Evolutionary conservation across 2,797 vertebrate genomes (phyloP).

Genomic region (Spheniscus humboldti): DNA sequence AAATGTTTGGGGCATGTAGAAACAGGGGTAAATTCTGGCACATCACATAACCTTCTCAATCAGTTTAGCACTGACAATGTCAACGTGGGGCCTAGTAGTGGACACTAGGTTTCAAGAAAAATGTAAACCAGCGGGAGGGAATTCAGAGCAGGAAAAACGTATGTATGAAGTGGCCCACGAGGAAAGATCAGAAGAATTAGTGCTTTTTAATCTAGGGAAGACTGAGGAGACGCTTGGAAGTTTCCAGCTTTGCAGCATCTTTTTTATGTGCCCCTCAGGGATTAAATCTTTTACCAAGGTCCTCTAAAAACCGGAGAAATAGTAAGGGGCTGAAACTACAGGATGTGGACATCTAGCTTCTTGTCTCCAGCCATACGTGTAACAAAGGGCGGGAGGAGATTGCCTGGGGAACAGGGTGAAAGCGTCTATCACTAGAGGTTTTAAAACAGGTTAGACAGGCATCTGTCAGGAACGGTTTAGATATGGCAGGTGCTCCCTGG

Average conservation of each 20-base stretch:
- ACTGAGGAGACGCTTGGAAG: background rate
- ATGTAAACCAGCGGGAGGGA: background rate
- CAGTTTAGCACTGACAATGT: background rate
- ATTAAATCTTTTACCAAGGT: background rate
- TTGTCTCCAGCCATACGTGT: background rate
- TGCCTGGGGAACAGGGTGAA: background rate
- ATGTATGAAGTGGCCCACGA: background rate
- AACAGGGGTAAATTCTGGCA: background rate
- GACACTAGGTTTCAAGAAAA: background rate
- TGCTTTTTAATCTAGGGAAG: background rate
- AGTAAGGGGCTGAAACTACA: background rate
- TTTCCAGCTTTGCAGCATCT: background rate
- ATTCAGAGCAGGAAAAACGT: background rate
- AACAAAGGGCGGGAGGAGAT: background rate
- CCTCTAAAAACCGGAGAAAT: background rate
- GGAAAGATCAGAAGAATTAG: background rate
- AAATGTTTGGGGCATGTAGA: background rate
- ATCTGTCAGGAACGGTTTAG: background rate
- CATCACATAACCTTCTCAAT: background rate
- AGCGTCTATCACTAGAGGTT: background rate
- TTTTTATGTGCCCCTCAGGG: background rate
- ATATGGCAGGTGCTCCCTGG: background rate
- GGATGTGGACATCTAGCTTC: background rate
- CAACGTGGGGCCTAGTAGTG: background rate
- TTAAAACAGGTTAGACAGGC: background rate